phyloP scores from a whole-genome alignment of 2,113 vertebrate genomes.

The Engraulis encrasicolus region DNA sequence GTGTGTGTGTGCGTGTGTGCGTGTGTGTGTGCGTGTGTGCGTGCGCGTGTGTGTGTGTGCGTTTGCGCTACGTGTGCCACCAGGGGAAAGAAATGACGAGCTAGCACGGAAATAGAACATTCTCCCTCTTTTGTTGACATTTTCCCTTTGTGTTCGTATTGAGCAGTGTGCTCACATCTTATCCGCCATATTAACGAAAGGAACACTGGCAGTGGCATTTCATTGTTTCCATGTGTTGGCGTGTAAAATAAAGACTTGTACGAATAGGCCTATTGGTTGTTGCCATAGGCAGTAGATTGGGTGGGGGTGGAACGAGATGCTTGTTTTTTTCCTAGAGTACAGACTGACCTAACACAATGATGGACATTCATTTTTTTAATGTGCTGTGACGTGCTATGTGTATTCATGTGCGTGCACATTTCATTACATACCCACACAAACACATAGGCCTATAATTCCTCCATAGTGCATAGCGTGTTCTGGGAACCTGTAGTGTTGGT shows the following conservation, averaged over 20 bases:
- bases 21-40: no score
- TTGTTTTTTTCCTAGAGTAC: neutral
- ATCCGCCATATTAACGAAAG: neutral
- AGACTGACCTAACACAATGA: no score
- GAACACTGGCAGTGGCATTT: neutral
- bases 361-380: neutral
- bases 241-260: neutral
- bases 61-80: neutral
- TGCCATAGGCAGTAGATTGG: neutral
- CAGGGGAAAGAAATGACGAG: neutral
- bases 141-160: neutral
- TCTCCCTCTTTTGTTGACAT: neutral
- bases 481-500: neutral
- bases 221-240: neutral
- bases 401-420: neutral
- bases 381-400: neutral
- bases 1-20: slow-evolving; percentile 16
- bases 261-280: no score
- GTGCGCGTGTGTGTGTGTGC: no score
- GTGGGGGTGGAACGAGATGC: neutral
- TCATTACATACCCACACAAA: no score
- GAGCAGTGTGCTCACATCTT: neutral
- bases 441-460: no score
- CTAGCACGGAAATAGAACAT: neutral
- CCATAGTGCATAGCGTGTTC: neutral